A percentile compares a stretch with the other conserved stretches of the same genome.
phyloP scores from a whole-genome alignment of 2,797 vertebrate species.

The Onychomys leucogaster region DNA sequence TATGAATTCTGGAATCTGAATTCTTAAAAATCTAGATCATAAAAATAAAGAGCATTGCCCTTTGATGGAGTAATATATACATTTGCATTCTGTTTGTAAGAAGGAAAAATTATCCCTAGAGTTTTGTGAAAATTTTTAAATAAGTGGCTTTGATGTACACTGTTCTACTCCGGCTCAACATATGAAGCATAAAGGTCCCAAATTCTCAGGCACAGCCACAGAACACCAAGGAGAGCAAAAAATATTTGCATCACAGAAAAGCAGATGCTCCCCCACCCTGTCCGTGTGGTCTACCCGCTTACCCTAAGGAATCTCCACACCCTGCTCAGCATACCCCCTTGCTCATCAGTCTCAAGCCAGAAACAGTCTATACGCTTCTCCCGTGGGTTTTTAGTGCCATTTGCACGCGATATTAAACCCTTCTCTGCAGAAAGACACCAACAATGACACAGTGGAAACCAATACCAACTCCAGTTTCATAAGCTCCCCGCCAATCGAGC shows the following conservation, averaged over 20 bases:
- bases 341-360: background rate
- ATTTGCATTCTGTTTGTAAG: slow-evolving; percentile 62
- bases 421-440: slow-evolving; percentile 15
- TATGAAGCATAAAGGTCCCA: slow-evolving; percentile 11
- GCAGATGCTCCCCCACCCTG: background rate
- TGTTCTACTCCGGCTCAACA: slow-evolving; percentile 40
- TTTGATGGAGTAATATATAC: slow-evolving; percentile 60
- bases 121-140: slow-evolving; percentile 64
- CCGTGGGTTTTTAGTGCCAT: background rate
- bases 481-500: slow-evolving; percentile 40
- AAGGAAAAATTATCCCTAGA: slow-evolving; percentile 62
- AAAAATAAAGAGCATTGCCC: slow-evolving; percentile 62
- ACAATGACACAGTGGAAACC: background rate
- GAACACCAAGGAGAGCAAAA: background rate
- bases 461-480: slow-evolving; percentile 12
- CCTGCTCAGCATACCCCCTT: background rate
- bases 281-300: background rate
- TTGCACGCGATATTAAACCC: background rate
- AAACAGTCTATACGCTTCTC: background rate
- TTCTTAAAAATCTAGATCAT: slow-evolving; percentile 71
- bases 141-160: slow-evolving; percentile 46
- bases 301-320: background rate
- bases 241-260: background rate
- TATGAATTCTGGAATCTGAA: slow-evolving; percentile 78
- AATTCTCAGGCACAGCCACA: background rate